Evolutionary conservation across 2,797 vertebrate genomes (phyloP).

Genomic region (Karalla daura): DNA sequence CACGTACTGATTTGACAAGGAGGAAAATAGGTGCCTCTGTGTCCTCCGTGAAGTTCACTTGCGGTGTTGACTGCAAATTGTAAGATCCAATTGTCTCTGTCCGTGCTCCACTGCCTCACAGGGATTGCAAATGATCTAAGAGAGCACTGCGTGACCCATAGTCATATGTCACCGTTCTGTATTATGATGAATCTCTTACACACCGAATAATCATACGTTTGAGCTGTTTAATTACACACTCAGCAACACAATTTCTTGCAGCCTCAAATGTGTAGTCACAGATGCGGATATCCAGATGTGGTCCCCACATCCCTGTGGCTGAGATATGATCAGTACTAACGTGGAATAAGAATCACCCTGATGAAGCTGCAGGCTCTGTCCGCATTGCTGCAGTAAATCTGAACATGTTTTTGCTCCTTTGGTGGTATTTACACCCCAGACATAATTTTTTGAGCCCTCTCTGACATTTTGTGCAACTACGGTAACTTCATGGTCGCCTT

Average conservation of each 20-base stretch:
- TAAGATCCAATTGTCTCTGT: conserved; percentile 61
- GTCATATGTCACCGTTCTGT: conserved; percentile 47
- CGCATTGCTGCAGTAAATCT: conserved; percentile 12
- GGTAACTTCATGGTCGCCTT: neutral
- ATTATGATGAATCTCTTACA: conserved; percentile 40
- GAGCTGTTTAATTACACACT: conserved; percentile 56
- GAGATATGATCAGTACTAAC: conserved; percentile 28
- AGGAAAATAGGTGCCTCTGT: conserved; percentile 49
- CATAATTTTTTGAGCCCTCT: neutral
- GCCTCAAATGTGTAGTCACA: conserved; percentile 42
- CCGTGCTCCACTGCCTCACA: conserved; percentile 48
- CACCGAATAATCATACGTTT: conserved; percentile 45
- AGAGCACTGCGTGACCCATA: conserved; percentile 44
- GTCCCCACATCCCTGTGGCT: conserved; percentile 24
- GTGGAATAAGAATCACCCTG: conserved; percentile 11
- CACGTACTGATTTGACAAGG: conserved; percentile 31
- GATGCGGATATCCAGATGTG: conserved; percentile 51
- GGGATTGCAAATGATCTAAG: conserved; percentile 43
- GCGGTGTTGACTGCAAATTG: conserved; percentile 43
- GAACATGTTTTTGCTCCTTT: neutral
- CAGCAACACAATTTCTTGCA: conserved; percentile 35
- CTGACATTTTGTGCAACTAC: conserved; percentile 8
- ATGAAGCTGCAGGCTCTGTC: conserved; percentile 10
- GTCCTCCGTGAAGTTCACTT: conserved; percentile 17
- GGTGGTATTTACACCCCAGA: neutral